Conservation (phyloP, 2,888 invertebrate species). For the Tetramorium bicarinatum region DNA sequence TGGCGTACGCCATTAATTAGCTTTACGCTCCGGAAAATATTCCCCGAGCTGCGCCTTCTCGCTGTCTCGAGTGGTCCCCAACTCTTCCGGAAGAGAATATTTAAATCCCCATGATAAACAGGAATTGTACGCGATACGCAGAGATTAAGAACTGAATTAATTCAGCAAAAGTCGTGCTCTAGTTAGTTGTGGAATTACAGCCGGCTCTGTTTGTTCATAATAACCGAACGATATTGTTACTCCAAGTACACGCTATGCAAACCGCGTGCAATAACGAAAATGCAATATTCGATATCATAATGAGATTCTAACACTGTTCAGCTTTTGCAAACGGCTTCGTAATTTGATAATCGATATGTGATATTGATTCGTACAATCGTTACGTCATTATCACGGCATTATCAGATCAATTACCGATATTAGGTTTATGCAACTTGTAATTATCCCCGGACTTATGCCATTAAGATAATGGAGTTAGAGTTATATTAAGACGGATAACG, state of each 20-base stretch:
- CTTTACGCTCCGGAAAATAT: constrained; percentile 43
- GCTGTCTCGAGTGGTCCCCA: constrained; percentile 33
- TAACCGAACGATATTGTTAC: constrained; percentile 15
- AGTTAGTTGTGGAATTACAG: not conserved
- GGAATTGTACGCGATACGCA: constrained; percentile 15
- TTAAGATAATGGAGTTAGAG: constrained; percentile 15
- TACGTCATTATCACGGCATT: constrained; percentile 27
- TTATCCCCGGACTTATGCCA: constrained; percentile 13
- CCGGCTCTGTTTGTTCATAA: not conserved
- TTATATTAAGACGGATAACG: constrained; percentile 4
- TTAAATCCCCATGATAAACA: constrained; percentile 42
- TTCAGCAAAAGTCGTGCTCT: not conserved
- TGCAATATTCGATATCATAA: constrained; percentile 6
- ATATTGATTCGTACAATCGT: constrained; percentile 43
- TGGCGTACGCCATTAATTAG: constrained; percentile 46
- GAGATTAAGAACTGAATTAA: constrained; percentile 37
- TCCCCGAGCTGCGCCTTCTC: constrained; percentile 30
- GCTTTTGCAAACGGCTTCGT: not conserved
- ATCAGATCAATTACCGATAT: not conserved
- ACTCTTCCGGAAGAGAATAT: constrained; percentile 27
- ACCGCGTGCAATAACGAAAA: constrained; percentile 6
- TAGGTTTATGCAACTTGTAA: constrained; percentile 18
- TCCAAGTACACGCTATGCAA: not conserved
- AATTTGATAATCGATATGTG: constrained; percentile 32
- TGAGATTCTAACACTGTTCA: not conserved